A percentile compares a stretch with the other conserved stretches of the same genome.
These are phyloP conservation scores for Stichodactyla helianthus DNA, from an alignment of 64 coral and sea anemone genomes.

Conservation along the genomic window DNA sequence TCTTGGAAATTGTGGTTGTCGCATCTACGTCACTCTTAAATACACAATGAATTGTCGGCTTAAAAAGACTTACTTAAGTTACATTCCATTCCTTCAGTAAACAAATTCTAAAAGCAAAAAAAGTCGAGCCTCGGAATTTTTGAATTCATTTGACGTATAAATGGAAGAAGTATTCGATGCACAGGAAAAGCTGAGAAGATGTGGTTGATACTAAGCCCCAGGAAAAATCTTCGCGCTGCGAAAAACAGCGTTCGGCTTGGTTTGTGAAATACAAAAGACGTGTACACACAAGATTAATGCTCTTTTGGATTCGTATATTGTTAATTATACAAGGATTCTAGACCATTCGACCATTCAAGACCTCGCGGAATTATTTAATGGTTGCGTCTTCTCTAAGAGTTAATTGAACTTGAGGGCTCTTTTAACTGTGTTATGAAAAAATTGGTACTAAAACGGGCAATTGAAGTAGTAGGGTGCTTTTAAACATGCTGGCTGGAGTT, in stretches of 20 bases:
- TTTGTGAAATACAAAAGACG: conserved; percentile 2
- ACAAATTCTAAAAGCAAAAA: background rate
- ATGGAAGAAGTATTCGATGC: background rate
- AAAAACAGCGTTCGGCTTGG: background rate
- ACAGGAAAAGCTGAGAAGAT: background rate
- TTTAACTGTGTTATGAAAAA: background rate
- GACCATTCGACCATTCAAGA: background rate
- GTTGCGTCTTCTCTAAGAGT: background rate
- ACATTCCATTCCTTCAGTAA: background rate
- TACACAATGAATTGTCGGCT: background rate
- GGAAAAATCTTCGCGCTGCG: background rate
- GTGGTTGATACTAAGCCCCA: background rate
- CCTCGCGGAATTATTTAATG: background rate
- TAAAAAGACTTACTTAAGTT: background rate
- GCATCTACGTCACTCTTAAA: background rate
- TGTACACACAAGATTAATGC: conserved; percentile 12
- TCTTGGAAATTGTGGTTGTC: background rate
- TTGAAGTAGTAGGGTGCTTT: background rate
- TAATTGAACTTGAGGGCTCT: background rate
- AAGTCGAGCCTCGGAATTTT: background rate
- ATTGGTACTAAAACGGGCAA: background rate
- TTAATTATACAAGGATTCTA: background rate
- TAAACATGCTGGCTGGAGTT: background rate
- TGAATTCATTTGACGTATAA: background rate
- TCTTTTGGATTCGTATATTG: background rate